phyloP scores from a whole-genome alignment of 2,113 vertebrate species.

The Salvelinus fontinalis region DNA sequence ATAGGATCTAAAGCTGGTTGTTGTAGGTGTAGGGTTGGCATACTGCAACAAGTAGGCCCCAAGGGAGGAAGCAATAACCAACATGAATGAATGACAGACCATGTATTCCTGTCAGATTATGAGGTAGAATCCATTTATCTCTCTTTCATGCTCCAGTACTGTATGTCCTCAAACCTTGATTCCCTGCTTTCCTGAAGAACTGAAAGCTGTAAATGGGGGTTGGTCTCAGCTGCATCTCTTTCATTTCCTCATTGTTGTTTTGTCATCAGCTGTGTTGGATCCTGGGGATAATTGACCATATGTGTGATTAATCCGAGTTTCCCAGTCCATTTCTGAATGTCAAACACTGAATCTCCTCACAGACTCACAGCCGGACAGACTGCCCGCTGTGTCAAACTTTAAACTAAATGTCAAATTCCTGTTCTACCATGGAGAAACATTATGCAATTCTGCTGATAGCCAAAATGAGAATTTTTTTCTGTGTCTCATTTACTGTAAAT shows the following conservation, averaged over 20 bases:
- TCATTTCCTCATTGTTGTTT: slow-evolving; percentile 8
- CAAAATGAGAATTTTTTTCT: neutral
- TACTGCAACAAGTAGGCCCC: too few species aligned
- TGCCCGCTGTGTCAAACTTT: neutral
- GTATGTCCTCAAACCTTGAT: neutral
- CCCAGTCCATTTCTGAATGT: neutral
- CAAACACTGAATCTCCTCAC: neutral
- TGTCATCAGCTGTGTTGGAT: slow-evolving; percentile 1
- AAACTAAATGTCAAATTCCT: neutral
- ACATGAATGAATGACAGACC: too few species aligned
- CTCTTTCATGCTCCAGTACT: neutral
- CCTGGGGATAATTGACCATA: slow-evolving; percentile 8
- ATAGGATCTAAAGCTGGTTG: too few species aligned
- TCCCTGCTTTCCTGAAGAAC: neutral
- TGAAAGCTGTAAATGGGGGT: neutral
- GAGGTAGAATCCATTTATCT: neutral
- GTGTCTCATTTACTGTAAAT: neutral
- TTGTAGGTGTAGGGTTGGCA: too few species aligned
- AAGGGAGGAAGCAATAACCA: too few species aligned
- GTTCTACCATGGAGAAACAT: neutral
- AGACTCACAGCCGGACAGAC: neutral
- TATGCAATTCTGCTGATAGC: neutral
- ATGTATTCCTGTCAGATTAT: neutral
- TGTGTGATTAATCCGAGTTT: neutral
- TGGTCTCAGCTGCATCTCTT: neutral